phyloP scores from a whole-genome alignment of 1,140 invertebrate genomes.

The Camponotus floridanus region DNA sequence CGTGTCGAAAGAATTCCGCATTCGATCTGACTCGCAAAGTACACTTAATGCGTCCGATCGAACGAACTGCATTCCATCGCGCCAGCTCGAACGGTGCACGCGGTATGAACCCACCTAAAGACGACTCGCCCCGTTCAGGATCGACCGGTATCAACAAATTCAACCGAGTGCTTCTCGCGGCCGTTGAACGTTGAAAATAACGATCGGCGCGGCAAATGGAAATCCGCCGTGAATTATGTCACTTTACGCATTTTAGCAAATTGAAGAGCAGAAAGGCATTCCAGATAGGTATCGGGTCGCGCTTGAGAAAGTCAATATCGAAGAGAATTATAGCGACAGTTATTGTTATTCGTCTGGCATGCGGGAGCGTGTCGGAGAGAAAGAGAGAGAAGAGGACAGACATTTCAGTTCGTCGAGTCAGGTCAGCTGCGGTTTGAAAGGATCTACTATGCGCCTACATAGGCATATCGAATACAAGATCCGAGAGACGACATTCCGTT shows the following conservation, averaged over 20 bases:
- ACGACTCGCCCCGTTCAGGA: slow-evolving; percentile 71
- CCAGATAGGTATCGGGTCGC: not conserved
- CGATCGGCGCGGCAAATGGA: slow-evolving; percentile 35
- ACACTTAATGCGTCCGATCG: slow-evolving; percentile 65
- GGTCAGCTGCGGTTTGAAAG: slow-evolving; percentile 60
- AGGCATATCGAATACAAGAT: slow-evolving; percentile 59
- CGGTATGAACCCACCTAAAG: slow-evolving; percentile 81
- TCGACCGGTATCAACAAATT: slow-evolving; percentile 57
- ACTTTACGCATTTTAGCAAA: slow-evolving; percentile 12
- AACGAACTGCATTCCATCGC: slow-evolving; percentile 76
- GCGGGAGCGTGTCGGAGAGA: not conserved
- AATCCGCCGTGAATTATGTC: slow-evolving; percentile 23
- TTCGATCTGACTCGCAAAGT: slow-evolving; percentile 44
- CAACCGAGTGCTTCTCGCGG: slow-evolving; percentile 23
- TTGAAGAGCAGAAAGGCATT: not conserved
- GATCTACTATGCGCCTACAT: slow-evolving; percentile 60
- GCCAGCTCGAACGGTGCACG: slow-evolving; percentile 63
- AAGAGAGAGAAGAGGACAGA: slow-evolving; percentile 14
- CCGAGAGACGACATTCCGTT: slow-evolving; percentile 68
- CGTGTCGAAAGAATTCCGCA: slow-evolving; percentile 49
- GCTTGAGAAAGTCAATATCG: slow-evolving; percentile 27
- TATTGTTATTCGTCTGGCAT: slow-evolving; percentile 17
- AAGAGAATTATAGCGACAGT: not conserved
- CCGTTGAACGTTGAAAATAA: slow-evolving; percentile 39
- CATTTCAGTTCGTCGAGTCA: slow-evolving; percentile 51